Percentiles rank a stretch among this genome's conserved stretches.
Conservation (phyloP, 2,113 vertebrate species). For the Amphilophus citrinellus region DNA sequence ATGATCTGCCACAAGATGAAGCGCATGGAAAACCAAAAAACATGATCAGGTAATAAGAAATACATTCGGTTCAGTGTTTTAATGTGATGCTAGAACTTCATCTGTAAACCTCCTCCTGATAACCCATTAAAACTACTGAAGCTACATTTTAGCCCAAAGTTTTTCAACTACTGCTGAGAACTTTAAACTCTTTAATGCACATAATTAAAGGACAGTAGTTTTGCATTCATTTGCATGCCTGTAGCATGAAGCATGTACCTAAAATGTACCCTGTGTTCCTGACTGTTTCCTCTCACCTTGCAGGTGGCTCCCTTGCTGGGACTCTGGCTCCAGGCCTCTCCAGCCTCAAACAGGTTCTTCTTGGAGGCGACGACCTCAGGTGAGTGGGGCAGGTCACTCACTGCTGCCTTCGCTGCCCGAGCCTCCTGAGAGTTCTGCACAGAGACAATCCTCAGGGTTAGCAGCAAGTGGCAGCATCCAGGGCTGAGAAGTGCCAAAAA, state of each 20-base stretch:
- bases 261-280: neutral
- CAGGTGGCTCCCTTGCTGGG: conserved; percentile 68
- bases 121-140: neutral
- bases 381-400: conserved; percentile 82
- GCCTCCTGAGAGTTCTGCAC: conserved; percentile 82
- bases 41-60: neutral
- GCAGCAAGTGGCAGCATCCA: neutral
- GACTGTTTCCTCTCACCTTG: conserved; percentile 80
- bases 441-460: neutral
- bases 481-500: neutral
- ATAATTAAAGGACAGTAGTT: neutral
- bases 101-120: neutral
- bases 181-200: too few relatives aligned
- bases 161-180: too few relatives aligned
- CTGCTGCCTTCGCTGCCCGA: conserved; percentile 77
- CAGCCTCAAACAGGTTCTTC: conserved; percentile 90
- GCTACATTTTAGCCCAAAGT: neutral
- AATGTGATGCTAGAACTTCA: neutral
- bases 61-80: neutral
- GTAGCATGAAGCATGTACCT: neutral
- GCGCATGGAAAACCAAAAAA: rapidly evolving
- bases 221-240: neutral
- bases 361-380: conserved; percentile 87
- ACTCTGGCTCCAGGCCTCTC: conserved; percentile 84
- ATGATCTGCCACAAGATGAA: neutral